A percentile compares a stretch with the other conserved stretches of the same genome.
These are phyloP conservation scores for Encarsia formosa DNA, from an alignment of 2,888 invertebrate genomes.

Conservation along the genomic window DNA sequence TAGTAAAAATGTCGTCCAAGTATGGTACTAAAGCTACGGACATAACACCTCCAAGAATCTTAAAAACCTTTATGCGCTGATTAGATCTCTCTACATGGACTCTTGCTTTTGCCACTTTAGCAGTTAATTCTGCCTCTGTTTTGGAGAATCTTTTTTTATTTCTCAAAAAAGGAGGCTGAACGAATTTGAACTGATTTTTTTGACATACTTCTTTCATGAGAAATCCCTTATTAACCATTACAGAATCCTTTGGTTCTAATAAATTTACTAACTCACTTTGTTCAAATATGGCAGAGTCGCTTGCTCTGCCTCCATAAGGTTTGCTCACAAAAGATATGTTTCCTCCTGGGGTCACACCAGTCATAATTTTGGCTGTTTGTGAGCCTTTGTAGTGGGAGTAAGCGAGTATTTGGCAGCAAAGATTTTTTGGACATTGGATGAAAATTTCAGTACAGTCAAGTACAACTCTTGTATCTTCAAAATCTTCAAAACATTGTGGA, in stretches of 20 bases:
- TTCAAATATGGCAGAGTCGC: conserved; percentile 23
- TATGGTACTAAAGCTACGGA: neutral
- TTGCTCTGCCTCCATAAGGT: conserved; percentile 26
- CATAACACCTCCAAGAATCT: conserved; percentile 2
- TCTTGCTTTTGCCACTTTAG: conserved; percentile 20
- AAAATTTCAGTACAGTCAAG: conserved; percentile 36
- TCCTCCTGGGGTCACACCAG: too few species aligned
- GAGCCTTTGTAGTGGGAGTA: conserved; percentile 33
- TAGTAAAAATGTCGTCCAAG: neutral
- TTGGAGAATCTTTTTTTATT: conserved; percentile 25
- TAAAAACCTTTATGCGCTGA: conserved; percentile 17
- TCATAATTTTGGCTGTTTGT: conserved; percentile 33
- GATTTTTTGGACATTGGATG: conserved; percentile 29
- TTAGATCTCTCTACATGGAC: conserved; percentile 27
- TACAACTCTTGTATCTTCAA: conserved; percentile 31
- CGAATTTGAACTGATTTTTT: conserved; percentile 15
- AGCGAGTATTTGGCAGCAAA: conserved; percentile 26
- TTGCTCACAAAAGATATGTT: conserved; percentile 33
- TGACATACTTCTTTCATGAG: conserved; percentile 24
- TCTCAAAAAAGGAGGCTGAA: conserved; percentile 24
- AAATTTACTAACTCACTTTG: conserved; percentile 20
- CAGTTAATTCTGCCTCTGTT: conserved; percentile 13
- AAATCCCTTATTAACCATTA: conserved; percentile 28
- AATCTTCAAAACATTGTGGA: conserved; percentile 34
- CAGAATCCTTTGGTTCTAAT: conserved; percentile 21